These are phyloP conservation scores for Torymus auratus DNA, from an alignment of 2,888 invertebrate species.

Conservation along the genomic window DNA sequence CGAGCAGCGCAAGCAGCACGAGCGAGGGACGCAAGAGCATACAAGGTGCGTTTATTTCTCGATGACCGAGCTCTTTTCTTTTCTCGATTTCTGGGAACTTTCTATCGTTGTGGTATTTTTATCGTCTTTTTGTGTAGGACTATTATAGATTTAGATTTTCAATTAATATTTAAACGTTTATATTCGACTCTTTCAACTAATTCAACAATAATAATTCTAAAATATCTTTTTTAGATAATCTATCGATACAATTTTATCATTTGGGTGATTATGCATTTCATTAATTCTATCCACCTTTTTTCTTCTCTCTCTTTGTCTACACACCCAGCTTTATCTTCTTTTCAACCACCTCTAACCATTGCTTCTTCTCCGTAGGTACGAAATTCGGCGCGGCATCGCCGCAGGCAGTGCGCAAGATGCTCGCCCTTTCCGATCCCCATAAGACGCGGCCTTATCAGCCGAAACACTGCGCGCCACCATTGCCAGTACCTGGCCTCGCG, in stretches of 20 bases:
- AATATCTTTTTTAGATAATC: not conserved
- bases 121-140: no score
- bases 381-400: constrained; percentile 92
- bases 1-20: constrained; percentile 93
- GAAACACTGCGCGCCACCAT: constrained; percentile 81
- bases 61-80: no score
- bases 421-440: constrained; percentile 92
- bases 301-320: not conserved
- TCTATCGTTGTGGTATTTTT: no score
- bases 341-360: not conserved
- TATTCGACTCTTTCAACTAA: no score
- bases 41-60: constrained; percentile 65
- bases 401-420: constrained; percentile 96
- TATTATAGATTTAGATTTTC: no score
- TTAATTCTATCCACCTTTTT: not conserved
- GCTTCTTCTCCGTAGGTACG: constrained; percentile 67
- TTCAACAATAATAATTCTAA: not conserved
- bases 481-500: constrained; percentile 82
- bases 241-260: no score
- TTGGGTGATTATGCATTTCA: not conserved
- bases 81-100: no score
- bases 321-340: not conserved
- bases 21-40: constrained; percentile 83
- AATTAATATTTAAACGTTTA: not conserved
- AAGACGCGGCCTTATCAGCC: constrained; percentile 94